These are phyloP conservation scores for Sebastes kiyomatsui DNA, from an alignment of 2,797 vertebrate genomes.

Conservation along the genomic window DNA sequence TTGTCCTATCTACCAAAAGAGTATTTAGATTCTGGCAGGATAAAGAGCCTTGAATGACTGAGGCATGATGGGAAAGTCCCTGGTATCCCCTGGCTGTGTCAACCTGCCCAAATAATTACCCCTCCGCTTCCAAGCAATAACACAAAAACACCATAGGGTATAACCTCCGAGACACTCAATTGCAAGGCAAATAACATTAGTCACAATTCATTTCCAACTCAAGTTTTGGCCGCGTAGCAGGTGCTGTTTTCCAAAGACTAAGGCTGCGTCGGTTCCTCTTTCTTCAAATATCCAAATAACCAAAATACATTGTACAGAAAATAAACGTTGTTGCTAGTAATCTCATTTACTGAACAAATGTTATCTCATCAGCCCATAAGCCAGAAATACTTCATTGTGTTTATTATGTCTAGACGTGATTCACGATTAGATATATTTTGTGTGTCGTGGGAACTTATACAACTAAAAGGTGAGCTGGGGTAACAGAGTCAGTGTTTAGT, in stretches of 20 bases:
- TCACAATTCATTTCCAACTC: constrained; percentile 20
- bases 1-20: not conserved
- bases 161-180: constrained; percentile 7
- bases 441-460: not conserved
- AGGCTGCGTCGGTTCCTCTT: not conserved
- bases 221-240: not conserved
- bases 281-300: not conserved
- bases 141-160: constrained; percentile 24
- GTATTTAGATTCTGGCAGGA: constrained; percentile 19
- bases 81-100: constrained; percentile 26
- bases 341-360: constrained; percentile 5
- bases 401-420: constrained; percentile 20
- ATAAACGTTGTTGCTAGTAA: not conserved
- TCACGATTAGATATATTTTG: not conserved
- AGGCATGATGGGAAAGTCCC: constrained; percentile 63
- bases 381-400: not conserved
- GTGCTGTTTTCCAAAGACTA: not conserved
- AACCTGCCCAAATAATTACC: constrained; percentile 21
- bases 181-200: constrained; percentile 23
- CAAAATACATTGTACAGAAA: not conserved
- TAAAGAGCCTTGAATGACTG: constrained; percentile 9
- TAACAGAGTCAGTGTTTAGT: constrained; percentile 36
- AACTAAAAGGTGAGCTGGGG: constrained; percentile 17
- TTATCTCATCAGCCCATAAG: not conserved
- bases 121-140: constrained; percentile 24